Conservation (phyloP, 2,888 invertebrate species). For the Dicyrtomina minuta region DNA sequence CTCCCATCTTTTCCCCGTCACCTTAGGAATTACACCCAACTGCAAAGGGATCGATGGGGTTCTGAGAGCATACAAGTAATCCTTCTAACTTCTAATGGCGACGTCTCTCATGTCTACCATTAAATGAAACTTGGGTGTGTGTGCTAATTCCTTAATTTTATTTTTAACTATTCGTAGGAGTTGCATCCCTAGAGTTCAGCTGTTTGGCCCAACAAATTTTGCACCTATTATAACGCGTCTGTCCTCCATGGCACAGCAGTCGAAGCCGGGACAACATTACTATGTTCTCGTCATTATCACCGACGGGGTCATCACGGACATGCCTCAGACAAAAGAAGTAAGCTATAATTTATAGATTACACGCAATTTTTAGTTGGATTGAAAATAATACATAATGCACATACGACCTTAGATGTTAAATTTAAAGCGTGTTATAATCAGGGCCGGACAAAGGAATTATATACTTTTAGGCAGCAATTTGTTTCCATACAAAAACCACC, state of each 20-base stretch:
- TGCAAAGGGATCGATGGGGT: slow-evolving; percentile 58
- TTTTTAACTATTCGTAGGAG: slow-evolving; percentile 36
- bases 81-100: slow-evolving; percentile 3
- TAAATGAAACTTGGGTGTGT: no score
- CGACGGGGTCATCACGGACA: slow-evolving; percentile 63
- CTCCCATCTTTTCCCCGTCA: slow-evolving; percentile 59
- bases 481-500: no score
- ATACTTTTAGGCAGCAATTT: no score
- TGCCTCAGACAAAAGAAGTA: slow-evolving; percentile 60
- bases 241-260: slow-evolving; percentile 56
- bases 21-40: slow-evolving; percentile 57
- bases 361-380: neutral
- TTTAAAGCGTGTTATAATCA: neutral
- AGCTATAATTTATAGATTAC: slow-evolving; percentile 25
- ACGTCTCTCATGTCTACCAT: slow-evolving; percentile 1
- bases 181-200: slow-evolving; percentile 55
- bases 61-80: slow-evolving; percentile 58
- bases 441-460: no score
- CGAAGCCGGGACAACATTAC: slow-evolving; percentile 58
- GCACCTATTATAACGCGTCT: slow-evolving; percentile 60
- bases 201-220: slow-evolving; percentile 64
- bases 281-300: slow-evolving; percentile 62
- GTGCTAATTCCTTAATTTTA: neutral
- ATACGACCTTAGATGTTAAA: neutral
- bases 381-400: neutral